These are phyloP conservation scores for Drosophila pallidifrons DNA, from an alignment of 1,140 invertebrate genomes.

Conservation along the genomic window DNA sequence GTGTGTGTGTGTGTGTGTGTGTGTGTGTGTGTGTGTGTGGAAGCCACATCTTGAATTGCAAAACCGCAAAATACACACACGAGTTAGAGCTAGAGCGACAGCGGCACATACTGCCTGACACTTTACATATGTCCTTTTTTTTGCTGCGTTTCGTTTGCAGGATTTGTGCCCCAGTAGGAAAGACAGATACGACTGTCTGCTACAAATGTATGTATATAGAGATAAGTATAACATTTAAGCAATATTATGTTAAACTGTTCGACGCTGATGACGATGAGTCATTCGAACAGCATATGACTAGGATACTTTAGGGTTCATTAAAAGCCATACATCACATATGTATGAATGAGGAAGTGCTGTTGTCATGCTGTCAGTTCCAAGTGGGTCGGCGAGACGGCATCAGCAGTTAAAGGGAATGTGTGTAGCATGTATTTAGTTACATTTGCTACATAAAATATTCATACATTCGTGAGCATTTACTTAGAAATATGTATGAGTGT, in stretches of 20 bases:
- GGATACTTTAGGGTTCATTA: not conserved
- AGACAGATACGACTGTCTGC: not conserved
- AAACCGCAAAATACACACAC: constrained; percentile 67
- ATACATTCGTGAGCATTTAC: constrained; percentile 74
- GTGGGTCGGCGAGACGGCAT: constrained; percentile 12
- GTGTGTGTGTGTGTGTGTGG: not conserved
- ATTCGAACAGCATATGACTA: constrained; percentile 7
- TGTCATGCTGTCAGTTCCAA: constrained; percentile 23
- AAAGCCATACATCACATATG: not conserved
- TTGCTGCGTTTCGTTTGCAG: constrained; percentile 10
- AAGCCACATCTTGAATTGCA: constrained; percentile 69
- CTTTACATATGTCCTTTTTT: constrained; percentile 75
- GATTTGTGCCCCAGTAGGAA: constrained; percentile 13
- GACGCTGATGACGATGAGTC: not conserved
- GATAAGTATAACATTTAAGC: constrained; percentile 2
- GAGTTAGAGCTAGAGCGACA: constrained; percentile 28
- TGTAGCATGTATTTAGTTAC: constrained; percentile 67
- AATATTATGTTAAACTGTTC: not conserved
- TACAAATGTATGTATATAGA: not conserved
- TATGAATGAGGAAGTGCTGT: not conserved
- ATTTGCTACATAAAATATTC: constrained; percentile 79
- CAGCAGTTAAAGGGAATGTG: constrained; percentile 25
- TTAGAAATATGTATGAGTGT: constrained; percentile 47
- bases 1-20: too few relatives aligned
- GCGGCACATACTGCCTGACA: constrained; percentile 48